Evolutionary conservation across 2,113 vertebrate species (phyloP).

Genomic region (Holacanthus passer): DNA sequence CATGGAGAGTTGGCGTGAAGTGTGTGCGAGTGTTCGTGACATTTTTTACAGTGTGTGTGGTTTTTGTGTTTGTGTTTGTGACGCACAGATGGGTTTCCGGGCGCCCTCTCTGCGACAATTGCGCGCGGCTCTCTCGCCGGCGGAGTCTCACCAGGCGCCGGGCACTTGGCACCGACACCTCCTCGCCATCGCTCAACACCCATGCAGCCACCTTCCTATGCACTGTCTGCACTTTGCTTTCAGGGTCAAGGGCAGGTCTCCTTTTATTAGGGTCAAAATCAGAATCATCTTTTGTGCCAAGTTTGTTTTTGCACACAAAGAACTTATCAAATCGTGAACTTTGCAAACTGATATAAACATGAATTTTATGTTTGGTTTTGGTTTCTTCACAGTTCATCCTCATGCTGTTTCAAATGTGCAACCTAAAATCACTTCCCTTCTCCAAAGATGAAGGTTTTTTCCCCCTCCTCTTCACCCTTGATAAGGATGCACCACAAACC

Average conservation of each 20-base stretch:
- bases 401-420: background rate
- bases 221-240: background rate
- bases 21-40: too few species aligned
- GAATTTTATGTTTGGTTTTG: too few species aligned
- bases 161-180: conserved; percentile 9
- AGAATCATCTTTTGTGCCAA: too few species aligned
- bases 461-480: background rate
- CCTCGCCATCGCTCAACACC: background rate
- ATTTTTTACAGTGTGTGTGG: conserved; percentile 60
- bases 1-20: background rate
- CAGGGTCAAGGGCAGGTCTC: background rate
- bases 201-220: conserved; percentile 4
- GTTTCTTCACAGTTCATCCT: too few species aligned
- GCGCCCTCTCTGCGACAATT: conserved; percentile 39
- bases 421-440: background rate
- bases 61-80: conserved; percentile 45
- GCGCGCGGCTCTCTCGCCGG: conserved; percentile 37
- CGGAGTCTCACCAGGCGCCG: conserved; percentile 9
- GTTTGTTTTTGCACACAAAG: too few species aligned
- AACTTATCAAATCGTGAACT: too few species aligned
- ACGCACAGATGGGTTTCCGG: conserved; percentile 61
- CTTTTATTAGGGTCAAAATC: background rate
- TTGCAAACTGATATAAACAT: too few species aligned
- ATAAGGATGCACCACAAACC: background rate
- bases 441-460: background rate